Evolutionary conservation across 2,888 invertebrate species (phyloP).

Genomic region (Monochamus alternatus): DNA sequence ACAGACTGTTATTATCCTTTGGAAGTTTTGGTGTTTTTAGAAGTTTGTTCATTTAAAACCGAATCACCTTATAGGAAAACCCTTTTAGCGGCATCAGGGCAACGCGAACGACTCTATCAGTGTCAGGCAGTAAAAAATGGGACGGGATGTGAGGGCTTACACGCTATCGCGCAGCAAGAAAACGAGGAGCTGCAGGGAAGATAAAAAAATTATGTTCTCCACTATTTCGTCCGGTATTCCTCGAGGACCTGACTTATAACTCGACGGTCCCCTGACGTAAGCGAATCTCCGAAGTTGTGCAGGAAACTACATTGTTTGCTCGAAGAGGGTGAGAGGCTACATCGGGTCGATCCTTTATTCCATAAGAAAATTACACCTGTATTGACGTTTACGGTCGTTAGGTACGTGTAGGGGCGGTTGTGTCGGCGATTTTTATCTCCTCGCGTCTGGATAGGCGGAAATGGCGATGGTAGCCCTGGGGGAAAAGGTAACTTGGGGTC

Average conservation of each 20-base stretch:
- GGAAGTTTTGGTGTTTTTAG: too few species aligned
- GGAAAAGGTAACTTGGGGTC: too few species aligned
- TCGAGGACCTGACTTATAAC: background rate
- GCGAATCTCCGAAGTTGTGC: background rate
- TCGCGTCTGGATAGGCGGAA: background rate
- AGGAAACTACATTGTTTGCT: conserved; percentile 2
- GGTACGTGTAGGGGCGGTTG: background rate
- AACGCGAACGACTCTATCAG: too few species aligned
- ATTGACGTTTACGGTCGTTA: conserved; percentile 7
- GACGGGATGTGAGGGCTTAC: too few species aligned
- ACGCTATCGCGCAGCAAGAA: too few species aligned
- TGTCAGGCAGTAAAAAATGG: too few species aligned
- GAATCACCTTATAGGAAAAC: too few species aligned
- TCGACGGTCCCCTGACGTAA: background rate
- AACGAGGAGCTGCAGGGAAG: too few species aligned
- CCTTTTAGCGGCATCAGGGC: too few species aligned
- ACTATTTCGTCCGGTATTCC: background rate
- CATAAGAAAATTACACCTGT: background rate
- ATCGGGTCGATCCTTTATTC: background rate
- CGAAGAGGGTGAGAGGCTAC: background rate
- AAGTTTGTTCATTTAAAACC: too few species aligned
- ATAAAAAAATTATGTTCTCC: background rate
- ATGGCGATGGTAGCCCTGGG: too few species aligned
- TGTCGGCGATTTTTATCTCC: background rate
- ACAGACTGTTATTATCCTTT: too few species aligned